Evolutionary conservation across 2,888 invertebrate genomes (phyloP), one percentile per base, ranked within the genome.

Genomic region (Chironomus tentans): DNA sequence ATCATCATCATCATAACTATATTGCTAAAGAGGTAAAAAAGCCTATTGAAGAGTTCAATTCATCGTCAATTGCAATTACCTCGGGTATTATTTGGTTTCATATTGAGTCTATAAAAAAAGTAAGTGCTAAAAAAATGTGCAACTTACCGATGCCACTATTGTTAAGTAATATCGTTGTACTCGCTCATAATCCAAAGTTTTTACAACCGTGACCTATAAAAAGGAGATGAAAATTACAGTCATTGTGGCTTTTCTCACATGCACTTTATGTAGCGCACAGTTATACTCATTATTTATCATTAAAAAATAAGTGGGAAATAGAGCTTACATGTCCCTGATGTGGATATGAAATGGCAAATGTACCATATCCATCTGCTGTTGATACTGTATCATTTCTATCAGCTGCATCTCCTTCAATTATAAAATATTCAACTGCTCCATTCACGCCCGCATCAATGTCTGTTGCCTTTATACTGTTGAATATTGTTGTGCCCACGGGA

Each of bases 391-490:
- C 72, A 50, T 62, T 72, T 10, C 48, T 68, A 38, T 15, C 5
- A 15, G n/a, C 18, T 68, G n/a, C 85, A 77, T 28, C 21, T 77
- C 91, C 89, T 78, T 90, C 89, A 76, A 91, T 87, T 76, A 92
- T 88, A 77, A 89, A 90, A 82, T 93, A 94, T 80, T 93, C 93
- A 0, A 93, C 88, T 28, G 92, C 86, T 38, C 92, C 92, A 80
- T 93, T 93, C 77, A 92, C 91, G 15, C 93, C 92, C 0, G 92
- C 89, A 80, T 93, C 93, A 21, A 88, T 88, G 81, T 93, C 93
- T 70, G 86, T 85, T 0, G 93, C 92, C 76, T 88, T 86, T 77
- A 93, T 87, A 77, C 89, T 88, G 80, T 91, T 89, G 84, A 91
- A 93, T 79, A 93, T 88, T 21, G 91, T 92, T 6, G 91, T 90